Percentiles rank a stretch among this genome's conserved stretches.
phyloP scores from a whole-genome alignment of 2,888 invertebrate species.

The Ramazzottius varieornatus region DNA sequence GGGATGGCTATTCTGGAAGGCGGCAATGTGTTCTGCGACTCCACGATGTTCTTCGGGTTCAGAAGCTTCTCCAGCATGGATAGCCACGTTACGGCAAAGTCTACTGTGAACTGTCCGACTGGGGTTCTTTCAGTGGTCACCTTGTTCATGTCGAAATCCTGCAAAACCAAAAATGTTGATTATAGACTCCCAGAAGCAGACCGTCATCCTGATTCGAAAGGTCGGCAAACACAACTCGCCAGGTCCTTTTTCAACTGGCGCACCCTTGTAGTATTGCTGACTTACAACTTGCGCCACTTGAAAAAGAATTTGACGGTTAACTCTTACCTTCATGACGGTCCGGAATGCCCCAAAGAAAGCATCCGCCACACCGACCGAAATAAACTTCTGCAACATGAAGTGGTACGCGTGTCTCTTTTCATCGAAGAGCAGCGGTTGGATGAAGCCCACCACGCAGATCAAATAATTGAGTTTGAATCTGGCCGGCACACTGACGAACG shows the following conservation, averaged over 20 bases:
- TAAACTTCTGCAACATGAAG: constrained; percentile 53
- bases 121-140: background rate
- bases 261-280: too few species aligned
- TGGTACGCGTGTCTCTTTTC: constrained; percentile 59
- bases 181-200: too few species aligned
- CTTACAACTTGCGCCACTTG: too few species aligned
- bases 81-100: constrained; percentile 56
- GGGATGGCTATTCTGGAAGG: constrained; percentile 12
- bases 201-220: too few species aligned
- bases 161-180: too few species aligned
- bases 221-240: too few species aligned
- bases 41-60: constrained; percentile 49
- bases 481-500: background rate
- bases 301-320: background rate
- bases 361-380: constrained; percentile 40
- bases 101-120: constrained; percentile 16
- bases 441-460: constrained; percentile 56
- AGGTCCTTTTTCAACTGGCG: too few species aligned
- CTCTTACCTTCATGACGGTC: background rate
- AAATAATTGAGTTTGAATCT: constrained; percentile 41
- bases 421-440: constrained; percentile 56
- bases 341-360: constrained; percentile 31
- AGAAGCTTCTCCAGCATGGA: constrained; percentile 55
- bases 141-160: background rate
- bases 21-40: constrained; percentile 45